Base-by-base conservation (phyloP, 1,140 invertebrate genomes). In the Dryas iulia region DNA sequence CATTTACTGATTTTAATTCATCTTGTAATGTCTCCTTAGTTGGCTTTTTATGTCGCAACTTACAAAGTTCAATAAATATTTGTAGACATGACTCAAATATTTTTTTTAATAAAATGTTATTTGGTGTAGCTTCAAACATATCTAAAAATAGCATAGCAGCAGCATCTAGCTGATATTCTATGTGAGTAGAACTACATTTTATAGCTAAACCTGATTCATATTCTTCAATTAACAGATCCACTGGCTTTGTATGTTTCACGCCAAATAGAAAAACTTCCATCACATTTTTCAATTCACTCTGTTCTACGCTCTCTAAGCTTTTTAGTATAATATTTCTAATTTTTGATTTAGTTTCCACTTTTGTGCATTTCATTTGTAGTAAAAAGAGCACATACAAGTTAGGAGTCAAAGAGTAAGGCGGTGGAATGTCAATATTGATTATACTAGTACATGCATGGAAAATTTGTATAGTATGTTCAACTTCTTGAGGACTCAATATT, bases 381-480 rank as follows among this genome's bases (percentile, higher is more conserved):
- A 77, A 64, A 62, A 86, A 91, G 31, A 92, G 74, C 26, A 86
- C 18, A 74, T 83, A 79, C 23, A 92, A 59, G 67, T 92, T 89
- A 30, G 14, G 6, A 10, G 78, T 74, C 26, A 62, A 60, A 30
- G 91, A 65, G 33, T 88, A 59, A 63, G 74, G 26, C 31, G 69
- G 25, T 47, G 82, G 78, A 58, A 83, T 79, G 33, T 87, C 78
- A 59, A 86, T 33, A 73, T 84, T 86, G 7, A 71, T 68, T 4
- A 74, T 73, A 66, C 75, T 77, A 63, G 91, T 81, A 75, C 84
- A 89, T 6, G 86, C 80, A 88, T 93, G 83, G 39, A 93, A 66
- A 57, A 93, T 71, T 57, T 90, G 82, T 26, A 93, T 65, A 62
- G 79, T 88, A 47, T 90, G 86, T 69, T 88, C 80, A 14, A 93